Evolutionary conservation across 2,888 invertebrate genomes (phyloP), one percentile per base, ranked within the genome.

Genomic region (Synergus umbraculus): DNA sequence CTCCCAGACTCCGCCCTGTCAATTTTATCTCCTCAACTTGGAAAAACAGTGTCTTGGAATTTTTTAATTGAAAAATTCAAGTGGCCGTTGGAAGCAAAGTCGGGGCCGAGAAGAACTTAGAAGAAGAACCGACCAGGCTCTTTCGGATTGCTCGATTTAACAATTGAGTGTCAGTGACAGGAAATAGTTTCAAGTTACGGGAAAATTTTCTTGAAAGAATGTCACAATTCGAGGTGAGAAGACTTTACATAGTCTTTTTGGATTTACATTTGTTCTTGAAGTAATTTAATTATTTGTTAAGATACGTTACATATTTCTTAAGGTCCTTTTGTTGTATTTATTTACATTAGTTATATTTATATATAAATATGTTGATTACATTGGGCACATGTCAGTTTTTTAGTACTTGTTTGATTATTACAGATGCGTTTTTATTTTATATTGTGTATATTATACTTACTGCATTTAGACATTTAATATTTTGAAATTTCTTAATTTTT

Each of bases 1-100:
- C 82, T 82, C 82, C 66, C 73, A 79, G 86, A 84, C 87, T 86
- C 86, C 88, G 87, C 87, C 86, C 87, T 86, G 85, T 86, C 86
- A 87, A 85, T 84, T 87, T 84, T 86, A 84, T 82, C 86, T 85
- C 80, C 83, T 85, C 86, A 83, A 85, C 83, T 84, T 84, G 82
- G 83, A 86, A 86, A 85, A 84, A 83, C 84, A 84, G 84, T 85
- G 22, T 80, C 86, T 83, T 82, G 84, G 54, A 15, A 44, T 15
- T 15, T 54, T 65, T 77, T 69, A 44, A 12, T 29, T 76, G 79
- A 76, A 43, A 54, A 73, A 54, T 73, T 73, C 10, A 18, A 73
- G n/a, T 10, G 15, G 8, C 22, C 8, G 29, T 22, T 22, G n/a
- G 49, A 54, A 29, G 4, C 54, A 37, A 10, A 29, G 0, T n/a